Base-by-base conservation (phyloP, 2,888 invertebrate genomes). In the Trichogramma evanescens region DNA sequence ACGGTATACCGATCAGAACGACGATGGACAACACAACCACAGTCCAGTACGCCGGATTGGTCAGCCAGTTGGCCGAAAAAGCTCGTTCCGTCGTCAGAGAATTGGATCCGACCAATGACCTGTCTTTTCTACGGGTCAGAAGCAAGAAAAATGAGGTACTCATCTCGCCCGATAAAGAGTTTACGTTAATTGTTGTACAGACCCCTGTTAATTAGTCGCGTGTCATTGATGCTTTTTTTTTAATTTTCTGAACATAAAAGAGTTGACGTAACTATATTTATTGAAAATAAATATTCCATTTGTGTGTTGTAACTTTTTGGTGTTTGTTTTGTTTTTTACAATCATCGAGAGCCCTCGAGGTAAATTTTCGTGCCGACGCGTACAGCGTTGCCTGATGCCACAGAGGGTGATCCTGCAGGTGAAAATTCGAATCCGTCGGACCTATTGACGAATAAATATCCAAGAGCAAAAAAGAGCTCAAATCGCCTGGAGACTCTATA, bases 61-160 rank as follows among this genome's bases (percentile, higher is more conserved):
- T 98, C 79, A 89, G 89, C 70, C 89, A 93, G 62, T 78, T 98
- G 56, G 86, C 94, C 0, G 93, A 95, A 72, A 96, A 95, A 80
- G 95, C 96, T 3, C 85, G 92, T 61, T 89, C 90, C 70, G 92
- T 93, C 0, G 92, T 97, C 0, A 81, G 95, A 65, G 97, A 98
- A 76, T 81, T 98, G 70, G 97, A 98, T 78, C 93, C 95, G 6
- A 86, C 90, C 0, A 96, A 97, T 77, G 97, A 97, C 76, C 81
- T 98, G 59, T 94, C 93, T 44, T 98, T 98, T 76, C 81, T 98
- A 38, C 85, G 97, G 63, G 88, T 98, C 61, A 83, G 96, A 66
- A 95, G 96, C 61, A 95, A 93, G 81, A 96, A 93, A 75, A 93
- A 94, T 78, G 97, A 98, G 81, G 93, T 98, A 66, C 93, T 98